Conservation (phyloP, 2,113 vertebrate species). For the Mirza zaza region DNA sequence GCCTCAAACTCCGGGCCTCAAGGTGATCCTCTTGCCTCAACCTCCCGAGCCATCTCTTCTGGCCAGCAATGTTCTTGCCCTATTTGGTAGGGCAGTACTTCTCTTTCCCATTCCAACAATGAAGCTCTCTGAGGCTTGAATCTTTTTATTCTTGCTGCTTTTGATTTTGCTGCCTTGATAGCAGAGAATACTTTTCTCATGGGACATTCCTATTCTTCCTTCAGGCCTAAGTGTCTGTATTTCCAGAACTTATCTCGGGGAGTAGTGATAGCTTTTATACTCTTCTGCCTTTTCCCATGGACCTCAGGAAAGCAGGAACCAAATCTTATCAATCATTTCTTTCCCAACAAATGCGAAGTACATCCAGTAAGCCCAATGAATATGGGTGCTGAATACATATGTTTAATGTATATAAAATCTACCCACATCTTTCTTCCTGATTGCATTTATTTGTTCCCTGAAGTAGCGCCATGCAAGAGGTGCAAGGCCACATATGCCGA, state of each 20-base stretch:
- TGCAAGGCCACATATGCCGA: not conserved
- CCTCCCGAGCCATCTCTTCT: too few relatives aligned
- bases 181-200: not conserved
- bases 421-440: not conserved
- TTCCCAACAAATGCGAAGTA: not conserved
- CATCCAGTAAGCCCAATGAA: not conserved
- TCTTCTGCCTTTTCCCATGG: not conserved
- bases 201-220: not conserved
- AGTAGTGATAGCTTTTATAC: not conserved
- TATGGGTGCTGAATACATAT: not conserved
- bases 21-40: too few relatives aligned
- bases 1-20: too few relatives aligned
- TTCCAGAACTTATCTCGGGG: not conserved
- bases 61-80: not conserved
- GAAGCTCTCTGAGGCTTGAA: not conserved
- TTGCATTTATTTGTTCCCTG: not conserved
- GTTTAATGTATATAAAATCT: not conserved
- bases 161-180: not conserved
- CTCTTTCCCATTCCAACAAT: not conserved
- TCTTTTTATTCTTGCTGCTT: not conserved
- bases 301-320: not conserved
- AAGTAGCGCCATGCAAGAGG: not conserved
- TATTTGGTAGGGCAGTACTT: not conserved
- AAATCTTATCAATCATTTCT: not conserved
- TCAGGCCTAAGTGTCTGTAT: not conserved